Evolutionary conservation across 1,140 invertebrate species (phyloP).

Genomic region (Chironomus striatipennis): DNA sequence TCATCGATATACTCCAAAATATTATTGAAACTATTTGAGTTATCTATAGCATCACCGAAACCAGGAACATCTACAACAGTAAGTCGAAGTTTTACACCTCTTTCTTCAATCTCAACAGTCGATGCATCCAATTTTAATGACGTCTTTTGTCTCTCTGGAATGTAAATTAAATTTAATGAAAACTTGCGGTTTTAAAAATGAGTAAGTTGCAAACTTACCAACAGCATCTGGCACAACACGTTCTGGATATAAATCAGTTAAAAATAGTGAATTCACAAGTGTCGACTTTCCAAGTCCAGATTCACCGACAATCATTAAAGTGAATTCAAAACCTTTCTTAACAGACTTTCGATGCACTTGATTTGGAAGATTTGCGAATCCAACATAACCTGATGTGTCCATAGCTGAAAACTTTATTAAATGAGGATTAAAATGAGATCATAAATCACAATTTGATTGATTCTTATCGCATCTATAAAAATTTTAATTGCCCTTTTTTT

Average conservation of each 20-base stretch:
- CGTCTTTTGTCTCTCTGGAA: conserved; percentile 70
- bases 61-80: conserved; percentile 96
- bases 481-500: no score
- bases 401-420: conserved; percentile 60
- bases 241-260: conserved; percentile 90
- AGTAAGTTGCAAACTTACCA: conserved; percentile 34
- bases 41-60: conserved; percentile 98
- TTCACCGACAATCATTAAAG: conserved; percentile 95
- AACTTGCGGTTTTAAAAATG: no score
- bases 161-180: no score
- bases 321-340: conserved; percentile 97
- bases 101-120: conserved; percentile 89
- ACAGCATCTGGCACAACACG: conserved; percentile 72
- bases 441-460: no score
- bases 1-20: conserved; percentile 92
- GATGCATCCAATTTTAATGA: conserved; percentile 84
- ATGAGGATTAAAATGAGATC: neutral
- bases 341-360: conserved; percentile 94
- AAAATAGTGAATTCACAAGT: conserved; percentile 94
- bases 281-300: conserved; percentile 97
- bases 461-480: no score
- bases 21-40: conserved; percentile 83
- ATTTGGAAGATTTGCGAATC: conserved; percentile 90
- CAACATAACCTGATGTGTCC: conserved; percentile 81
- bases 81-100: conserved; percentile 79